Evolutionary conservation across 1,140 invertebrate genomes (phyloP).

Genomic region (Sitobion miscanthi): DNA sequence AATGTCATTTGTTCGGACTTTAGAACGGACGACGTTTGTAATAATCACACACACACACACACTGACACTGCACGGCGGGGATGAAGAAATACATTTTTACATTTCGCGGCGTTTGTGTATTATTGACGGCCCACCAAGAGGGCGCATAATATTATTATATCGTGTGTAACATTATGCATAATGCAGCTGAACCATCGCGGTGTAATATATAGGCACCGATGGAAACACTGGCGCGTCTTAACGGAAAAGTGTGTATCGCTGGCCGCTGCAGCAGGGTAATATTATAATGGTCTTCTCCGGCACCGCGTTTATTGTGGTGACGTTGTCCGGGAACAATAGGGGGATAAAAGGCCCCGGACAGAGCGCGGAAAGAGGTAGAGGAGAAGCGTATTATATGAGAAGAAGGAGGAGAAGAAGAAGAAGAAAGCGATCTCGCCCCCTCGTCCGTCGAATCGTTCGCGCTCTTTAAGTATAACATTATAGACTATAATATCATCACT

Average conservation of each 20-base stretch:
- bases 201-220: not conserved
- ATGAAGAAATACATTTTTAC: not conserved
- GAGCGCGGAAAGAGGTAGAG: not conserved
- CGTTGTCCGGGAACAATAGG: not conserved
- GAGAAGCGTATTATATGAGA: not conserved
- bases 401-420: not conserved
- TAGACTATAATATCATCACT: not conserved
- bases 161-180: no score
- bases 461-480: not conserved
- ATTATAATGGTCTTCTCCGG: not conserved
- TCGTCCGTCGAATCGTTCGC: not conserved
- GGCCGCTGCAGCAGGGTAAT: not conserved
- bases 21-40: no score
- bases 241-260: not conserved
- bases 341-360: not conserved
- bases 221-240: not conserved
- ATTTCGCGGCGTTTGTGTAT: not conserved
- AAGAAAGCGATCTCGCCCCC: not conserved
- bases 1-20: no score
- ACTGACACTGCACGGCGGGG: no score
- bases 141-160: not conserved
- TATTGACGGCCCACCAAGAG: not conserved
- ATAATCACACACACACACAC: no score
- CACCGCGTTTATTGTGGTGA: not conserved
- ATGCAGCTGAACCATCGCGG: not conserved